Evolutionary conservation across 2,888 invertebrate genomes (phyloP).

Genomic region (Sylvicola cinctus): DNA sequence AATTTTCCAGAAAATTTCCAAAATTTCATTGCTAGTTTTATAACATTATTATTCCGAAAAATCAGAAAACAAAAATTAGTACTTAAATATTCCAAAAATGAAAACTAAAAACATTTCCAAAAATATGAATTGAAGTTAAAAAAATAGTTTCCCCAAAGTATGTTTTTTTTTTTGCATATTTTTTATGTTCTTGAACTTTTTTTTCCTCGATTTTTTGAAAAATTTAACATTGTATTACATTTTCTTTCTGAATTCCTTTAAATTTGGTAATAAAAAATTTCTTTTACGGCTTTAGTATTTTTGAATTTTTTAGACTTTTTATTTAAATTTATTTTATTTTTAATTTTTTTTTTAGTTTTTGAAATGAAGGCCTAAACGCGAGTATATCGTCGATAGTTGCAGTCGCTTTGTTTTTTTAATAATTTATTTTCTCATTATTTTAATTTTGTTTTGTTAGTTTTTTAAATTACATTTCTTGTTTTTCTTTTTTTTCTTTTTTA

Average conservation of each 20-base stretch:
- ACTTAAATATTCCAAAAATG: too few relatives aligned
- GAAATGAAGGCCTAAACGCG: conserved; percentile 47
- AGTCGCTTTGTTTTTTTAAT: conserved; percentile 19
- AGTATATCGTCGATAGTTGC: conserved; percentile 37
- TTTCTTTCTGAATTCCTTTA: conserved; percentile 3
- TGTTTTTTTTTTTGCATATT: conserved; percentile 1
- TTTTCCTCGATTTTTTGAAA: conserved; percentile 3
- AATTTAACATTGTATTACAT: conserved; percentile 2
- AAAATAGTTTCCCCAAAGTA: conserved; percentile 1
- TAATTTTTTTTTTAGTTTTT: conserved; percentile 28
- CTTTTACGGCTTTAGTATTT: conserved; percentile 10
- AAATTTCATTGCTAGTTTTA: too few relatives aligned
- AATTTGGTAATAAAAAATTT: conserved; percentile 8
- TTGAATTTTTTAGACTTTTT: conserved; percentile 9
- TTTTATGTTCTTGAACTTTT: conserved; percentile 4
- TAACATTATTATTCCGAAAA: too few relatives aligned
- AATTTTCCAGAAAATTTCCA: too few relatives aligned
- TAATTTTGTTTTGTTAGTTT: conserved; percentile 9
- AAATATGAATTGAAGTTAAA: too few relatives aligned
- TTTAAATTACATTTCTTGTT: conserved; percentile 8
- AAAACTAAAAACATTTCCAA: too few relatives aligned
- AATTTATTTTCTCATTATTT: conserved; percentile 3
- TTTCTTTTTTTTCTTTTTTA: conserved; percentile 5
- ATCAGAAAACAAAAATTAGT: too few relatives aligned
- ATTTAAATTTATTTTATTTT: conserved; percentile 23